These are phyloP conservation scores for Hydrolagus affinis DNA, from an alignment of 2,113 vertebrate species.

Conservation along the genomic window DNA sequence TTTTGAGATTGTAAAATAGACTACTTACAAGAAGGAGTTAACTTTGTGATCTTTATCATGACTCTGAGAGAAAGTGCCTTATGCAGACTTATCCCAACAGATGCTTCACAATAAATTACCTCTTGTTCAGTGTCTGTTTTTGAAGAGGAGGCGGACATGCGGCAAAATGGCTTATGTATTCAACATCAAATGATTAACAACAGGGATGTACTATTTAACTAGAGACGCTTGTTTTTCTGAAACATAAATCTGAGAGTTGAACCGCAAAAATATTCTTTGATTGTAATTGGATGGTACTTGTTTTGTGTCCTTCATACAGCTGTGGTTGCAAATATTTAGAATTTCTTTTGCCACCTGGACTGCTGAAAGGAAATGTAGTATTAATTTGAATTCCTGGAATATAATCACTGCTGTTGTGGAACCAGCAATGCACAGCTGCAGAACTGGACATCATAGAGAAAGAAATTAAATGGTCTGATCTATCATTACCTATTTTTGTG, in stretches of 20 bases:
- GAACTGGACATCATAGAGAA: background rate
- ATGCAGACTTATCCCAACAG: constrained; percentile 50
- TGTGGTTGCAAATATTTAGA: constrained; percentile 63
- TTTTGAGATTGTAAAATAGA: background rate
- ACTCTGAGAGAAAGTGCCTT: constrained; percentile 41
- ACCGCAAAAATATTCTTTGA: constrained; percentile 41
- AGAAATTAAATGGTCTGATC: too few species aligned
- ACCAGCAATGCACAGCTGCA: constrained; percentile 26
- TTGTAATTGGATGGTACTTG: constrained; percentile 53
- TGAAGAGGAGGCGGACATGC: constrained; percentile 36
- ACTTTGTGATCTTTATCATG: background rate
- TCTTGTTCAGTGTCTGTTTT: constrained; percentile 38
- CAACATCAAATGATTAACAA: constrained; percentile 36
- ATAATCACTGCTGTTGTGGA: constrained; percentile 50
- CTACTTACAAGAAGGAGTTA: background rate
- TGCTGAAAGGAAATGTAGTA: constrained; percentile 49
- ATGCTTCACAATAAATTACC: constrained; percentile 44
- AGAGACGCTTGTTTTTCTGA: constrained; percentile 42
- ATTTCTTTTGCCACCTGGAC: constrained; percentile 69
- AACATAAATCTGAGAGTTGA: constrained; percentile 46
- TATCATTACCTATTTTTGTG: background rate
- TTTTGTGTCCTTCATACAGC: constrained; percentile 70
- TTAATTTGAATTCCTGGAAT: constrained; percentile 47
- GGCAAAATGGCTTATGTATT: constrained; percentile 34
- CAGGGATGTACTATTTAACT: constrained; percentile 39